These are phyloP conservation scores for Temnothorax curvispinosus DNA, from an alignment of 1,140 invertebrate species.

Conservation along the genomic window DNA sequence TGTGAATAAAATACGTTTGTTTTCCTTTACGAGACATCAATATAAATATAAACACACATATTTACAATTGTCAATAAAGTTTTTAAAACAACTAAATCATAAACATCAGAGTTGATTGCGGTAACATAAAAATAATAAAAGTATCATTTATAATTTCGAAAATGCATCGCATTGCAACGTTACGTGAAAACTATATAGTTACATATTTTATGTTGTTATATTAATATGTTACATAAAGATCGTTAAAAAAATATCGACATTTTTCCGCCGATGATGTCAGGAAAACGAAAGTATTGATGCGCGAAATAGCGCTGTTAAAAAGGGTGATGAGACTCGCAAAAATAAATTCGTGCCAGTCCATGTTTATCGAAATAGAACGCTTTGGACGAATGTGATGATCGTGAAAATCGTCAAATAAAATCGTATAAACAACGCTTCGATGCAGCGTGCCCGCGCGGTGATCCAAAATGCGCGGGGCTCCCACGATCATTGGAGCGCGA, in stretches of 20 bases:
- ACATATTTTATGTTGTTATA: not conserved
- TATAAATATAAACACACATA: not conserved
- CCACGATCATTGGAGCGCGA: conserved; percentile 1
- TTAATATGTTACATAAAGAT: too few relatives aligned
- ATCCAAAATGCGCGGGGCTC: conserved; percentile 8
- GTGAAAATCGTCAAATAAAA: conserved; percentile 34
- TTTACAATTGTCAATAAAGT: not conserved
- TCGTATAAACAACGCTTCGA: conserved; percentile 5
- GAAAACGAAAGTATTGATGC: too few relatives aligned
- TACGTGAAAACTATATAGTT: not conserved
- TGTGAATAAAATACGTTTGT: not conserved
- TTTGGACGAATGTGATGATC: not conserved
- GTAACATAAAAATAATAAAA: not conserved
- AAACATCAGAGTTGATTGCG: not conserved
- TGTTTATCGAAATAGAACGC: conserved; percentile 9
- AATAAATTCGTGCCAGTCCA: not conserved
- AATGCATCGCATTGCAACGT: not conserved
- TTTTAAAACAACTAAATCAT: not conserved
- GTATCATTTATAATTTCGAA: not conserved
- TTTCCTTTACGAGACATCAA: not conserved
- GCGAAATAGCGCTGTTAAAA: not conserved
- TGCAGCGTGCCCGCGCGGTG: not conserved
- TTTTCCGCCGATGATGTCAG: not conserved
- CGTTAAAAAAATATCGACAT: not conserved
- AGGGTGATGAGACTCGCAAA: not conserved